Evolutionary conservation across 2,797 vertebrate genomes (phyloP).

Genomic region (Mormyrus proboscirostris): DNA sequence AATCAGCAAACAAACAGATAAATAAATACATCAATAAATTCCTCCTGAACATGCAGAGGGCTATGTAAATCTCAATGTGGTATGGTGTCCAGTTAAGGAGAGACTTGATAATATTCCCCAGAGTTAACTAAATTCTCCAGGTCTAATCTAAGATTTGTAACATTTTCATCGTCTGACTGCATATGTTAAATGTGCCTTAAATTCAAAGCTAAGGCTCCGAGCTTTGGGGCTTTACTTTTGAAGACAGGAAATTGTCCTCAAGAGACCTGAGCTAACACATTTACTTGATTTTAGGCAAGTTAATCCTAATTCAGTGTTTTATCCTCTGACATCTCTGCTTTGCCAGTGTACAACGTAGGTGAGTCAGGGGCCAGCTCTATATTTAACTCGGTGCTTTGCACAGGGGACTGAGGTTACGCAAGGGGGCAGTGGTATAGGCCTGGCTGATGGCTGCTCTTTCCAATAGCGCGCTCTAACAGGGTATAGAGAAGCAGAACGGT

Average conservation of each 20-base stretch:
- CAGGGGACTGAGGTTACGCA: background rate
- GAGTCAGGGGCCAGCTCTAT: background rate
- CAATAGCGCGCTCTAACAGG: background rate
- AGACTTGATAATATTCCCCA: background rate
- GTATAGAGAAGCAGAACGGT: background rate
- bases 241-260: background rate
- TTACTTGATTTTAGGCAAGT: background rate
- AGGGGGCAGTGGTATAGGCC: background rate
- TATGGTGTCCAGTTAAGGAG: background rate
- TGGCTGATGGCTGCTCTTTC: background rate
- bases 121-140: background rate
- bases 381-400: background rate
- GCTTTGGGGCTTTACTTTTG: background rate
- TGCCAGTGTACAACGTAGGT: background rate
- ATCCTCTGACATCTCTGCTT: background rate
- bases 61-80: background rate
- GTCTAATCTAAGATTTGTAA: background rate
- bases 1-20: background rate
- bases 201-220: background rate
- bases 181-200: background rate
- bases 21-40: background rate
- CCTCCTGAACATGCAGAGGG: background rate
- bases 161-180: background rate
- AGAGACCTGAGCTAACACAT: background rate
- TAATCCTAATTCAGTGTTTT: background rate